Conservation (phyloP, 2,113 vertebrate species). For the Lates calcarifer region DNA sequence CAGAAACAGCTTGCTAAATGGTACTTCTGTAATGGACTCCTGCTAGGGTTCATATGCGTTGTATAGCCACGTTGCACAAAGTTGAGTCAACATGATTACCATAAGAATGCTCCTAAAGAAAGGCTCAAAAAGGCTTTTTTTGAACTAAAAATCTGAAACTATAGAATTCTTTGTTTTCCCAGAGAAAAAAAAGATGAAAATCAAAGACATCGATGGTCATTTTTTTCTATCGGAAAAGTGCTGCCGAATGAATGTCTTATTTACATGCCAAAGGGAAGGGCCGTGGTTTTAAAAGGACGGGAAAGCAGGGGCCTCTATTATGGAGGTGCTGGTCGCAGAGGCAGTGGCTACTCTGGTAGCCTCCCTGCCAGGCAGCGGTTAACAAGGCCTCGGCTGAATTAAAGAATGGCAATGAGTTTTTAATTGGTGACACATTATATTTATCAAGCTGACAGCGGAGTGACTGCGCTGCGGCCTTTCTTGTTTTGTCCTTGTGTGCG, state of each 20-base stretch:
- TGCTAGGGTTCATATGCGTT: slow-evolving; percentile 87
- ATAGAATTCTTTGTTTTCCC: slow-evolving; percentile 90
- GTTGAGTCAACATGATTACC: slow-evolving; percentile 90
- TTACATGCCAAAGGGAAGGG: slow-evolving; percentile 92
- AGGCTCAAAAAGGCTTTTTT: slow-evolving; percentile 78
- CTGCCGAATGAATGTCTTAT: slow-evolving; percentile 93
- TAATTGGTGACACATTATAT: slow-evolving; percentile 98
- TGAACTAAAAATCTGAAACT: slow-evolving; percentile 88
- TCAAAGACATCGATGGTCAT: slow-evolving; percentile 93
- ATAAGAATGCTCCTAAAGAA: slow-evolving; percentile 86
- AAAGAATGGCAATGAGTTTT: slow-evolving; percentile 93
- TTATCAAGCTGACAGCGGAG: slow-evolving; percentile 93
- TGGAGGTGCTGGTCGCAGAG: slow-evolving; percentile 85
- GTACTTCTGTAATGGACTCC: slow-evolving; percentile 89
- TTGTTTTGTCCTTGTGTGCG: slow-evolving; percentile 88
- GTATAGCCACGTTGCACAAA: slow-evolving; percentile 85
- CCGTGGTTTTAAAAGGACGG: slow-evolving; percentile 87
- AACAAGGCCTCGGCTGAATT: slow-evolving; percentile 91
- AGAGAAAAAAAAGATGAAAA: slow-evolving; percentile 87
- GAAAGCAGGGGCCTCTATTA: slow-evolving; percentile 86
- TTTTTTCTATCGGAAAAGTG: slow-evolving; percentile 90
- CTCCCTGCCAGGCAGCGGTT: slow-evolving; percentile 89
- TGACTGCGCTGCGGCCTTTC: slow-evolving; percentile 84
- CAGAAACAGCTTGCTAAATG: slow-evolving; percentile 88
- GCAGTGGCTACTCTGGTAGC: slow-evolving; percentile 78